phyloP scores from a whole-genome alignment of 2,888 invertebrate species.

The Pyrrhosoma nymphula region DNA sequence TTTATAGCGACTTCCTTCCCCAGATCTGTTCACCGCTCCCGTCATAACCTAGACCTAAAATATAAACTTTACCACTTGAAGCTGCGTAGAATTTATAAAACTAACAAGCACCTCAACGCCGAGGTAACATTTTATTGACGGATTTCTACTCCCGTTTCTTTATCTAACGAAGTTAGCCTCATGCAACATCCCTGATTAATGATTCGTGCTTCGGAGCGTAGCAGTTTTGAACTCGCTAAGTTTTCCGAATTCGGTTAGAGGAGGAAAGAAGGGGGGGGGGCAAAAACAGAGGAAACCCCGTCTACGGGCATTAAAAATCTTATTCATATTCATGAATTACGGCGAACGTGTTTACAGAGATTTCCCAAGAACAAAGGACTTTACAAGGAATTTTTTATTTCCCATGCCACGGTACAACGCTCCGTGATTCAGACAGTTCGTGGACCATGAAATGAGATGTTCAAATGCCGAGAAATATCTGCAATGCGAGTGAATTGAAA shows the following conservation, averaged over 20 bases:
- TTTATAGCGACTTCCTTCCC: background rate
- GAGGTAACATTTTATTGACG: background rate
- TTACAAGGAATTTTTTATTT: background rate
- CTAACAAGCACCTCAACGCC: background rate
- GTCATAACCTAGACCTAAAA: background rate
- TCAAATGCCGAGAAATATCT: background rate
- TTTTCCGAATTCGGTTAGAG: background rate
- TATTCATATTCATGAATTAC: slow-evolving; percentile 36
- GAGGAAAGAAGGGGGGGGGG: background rate
- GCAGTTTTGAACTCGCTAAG: background rate
- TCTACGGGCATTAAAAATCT: slow-evolving; percentile 16
- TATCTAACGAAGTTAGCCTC: background rate
- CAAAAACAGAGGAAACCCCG: background rate
- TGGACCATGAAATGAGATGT: background rate
- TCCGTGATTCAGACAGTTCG: background rate
- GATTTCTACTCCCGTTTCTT: background rate
- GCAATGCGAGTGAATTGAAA: background rate
- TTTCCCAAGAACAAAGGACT: slow-evolving; percentile 24
- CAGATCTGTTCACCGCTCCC: background rate
- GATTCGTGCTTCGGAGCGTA: slow-evolving; percentile 3
- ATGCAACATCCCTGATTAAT: background rate
- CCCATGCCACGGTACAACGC: background rate
- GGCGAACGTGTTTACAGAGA: slow-evolving; percentile 1
- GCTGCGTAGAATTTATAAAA: background rate
- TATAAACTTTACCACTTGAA: background rate